Evolutionary conservation across 2,797 vertebrate species (phyloP).

Genomic region (Xerus rutilus): DNA sequence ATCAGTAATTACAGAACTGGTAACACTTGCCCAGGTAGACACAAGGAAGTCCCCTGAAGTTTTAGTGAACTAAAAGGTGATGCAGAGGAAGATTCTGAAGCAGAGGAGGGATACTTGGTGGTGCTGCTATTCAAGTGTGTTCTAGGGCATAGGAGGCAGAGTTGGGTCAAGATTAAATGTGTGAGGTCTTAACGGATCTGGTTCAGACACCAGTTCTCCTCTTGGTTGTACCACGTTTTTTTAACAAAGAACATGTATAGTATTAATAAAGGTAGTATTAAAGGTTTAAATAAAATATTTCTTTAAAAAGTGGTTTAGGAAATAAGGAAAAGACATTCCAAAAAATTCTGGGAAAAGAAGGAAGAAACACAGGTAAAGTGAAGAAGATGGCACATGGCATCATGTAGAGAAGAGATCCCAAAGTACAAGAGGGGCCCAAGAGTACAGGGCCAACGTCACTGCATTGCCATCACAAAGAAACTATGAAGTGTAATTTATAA

Average conservation of each 20-base stretch:
- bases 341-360: not conserved
- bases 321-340: not conserved
- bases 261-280: not conserved
- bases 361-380: not conserved
- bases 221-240: not conserved
- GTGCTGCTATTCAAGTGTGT: not conserved
- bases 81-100: not conserved
- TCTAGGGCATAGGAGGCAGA: not conserved
- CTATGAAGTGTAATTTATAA: not conserved
- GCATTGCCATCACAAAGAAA: not conserved
- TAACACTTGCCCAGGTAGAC: not conserved
- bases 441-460: not conserved
- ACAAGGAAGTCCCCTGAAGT: not conserved
- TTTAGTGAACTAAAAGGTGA: not conserved
- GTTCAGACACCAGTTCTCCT: not conserved
- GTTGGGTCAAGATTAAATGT: not conserved
- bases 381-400: not conserved
- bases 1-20: not conserved
- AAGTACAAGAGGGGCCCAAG: not conserved
- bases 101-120: not conserved
- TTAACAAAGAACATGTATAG: not conserved
- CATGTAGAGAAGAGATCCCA: not conserved
- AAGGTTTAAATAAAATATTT: not conserved
- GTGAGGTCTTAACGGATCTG: not conserved
- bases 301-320: not conserved